Evolutionary conservation across 2,888 invertebrate species (phyloP), one percentile per base, ranked within the genome.

Genomic region (Noctua comes): DNA sequence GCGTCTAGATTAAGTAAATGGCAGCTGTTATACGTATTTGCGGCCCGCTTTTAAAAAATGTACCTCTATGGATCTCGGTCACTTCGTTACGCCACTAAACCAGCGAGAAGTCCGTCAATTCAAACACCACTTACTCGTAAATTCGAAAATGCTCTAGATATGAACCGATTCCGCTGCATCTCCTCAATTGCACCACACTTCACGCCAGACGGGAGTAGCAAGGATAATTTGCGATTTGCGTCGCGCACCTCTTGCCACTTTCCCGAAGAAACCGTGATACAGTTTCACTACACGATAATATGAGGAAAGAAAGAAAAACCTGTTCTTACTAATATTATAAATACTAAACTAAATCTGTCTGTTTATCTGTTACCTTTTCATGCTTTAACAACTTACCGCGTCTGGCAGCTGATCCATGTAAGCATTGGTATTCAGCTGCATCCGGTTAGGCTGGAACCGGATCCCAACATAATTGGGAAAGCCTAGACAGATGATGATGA

Each of bases 141-240:
- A 43, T 66, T 66, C 43, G 43, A 43, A 66, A 66, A 43, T 43
- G 66, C 8, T 66, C 43, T 43, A 43, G 0, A 18, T 31, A 8
- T 73, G 1, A 1, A 76, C 18, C 4, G 11, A 24, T 51, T 62
- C 62, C 85, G 85, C 85, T 73, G 11, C 43, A 57, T 59, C 73
- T 71, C 72, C 68, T 70, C 46, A 74, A 76, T 88, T 88, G 79
- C 62, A 71, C 87, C 86, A 84, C 57, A 72, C 48, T 75, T 78
- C 72, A 79, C 83, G 77, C 73, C 72, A 88, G 89, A 89, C 87
- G 85, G 91, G 93, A 94, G 94, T 93, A 92, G 94, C 93, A 93
- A 93, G 94, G 94, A 96, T 95, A 95, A 95, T 96, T 96, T 95
- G 91, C 95, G 93, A 96, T 96, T 95, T 92, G 94, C 90, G 90